A percentile compares a stretch with the other conserved stretches of the same genome.
Conservation (phyloP, 2,888 invertebrate species). For the Dasysyrphus albostriatus region DNA sequence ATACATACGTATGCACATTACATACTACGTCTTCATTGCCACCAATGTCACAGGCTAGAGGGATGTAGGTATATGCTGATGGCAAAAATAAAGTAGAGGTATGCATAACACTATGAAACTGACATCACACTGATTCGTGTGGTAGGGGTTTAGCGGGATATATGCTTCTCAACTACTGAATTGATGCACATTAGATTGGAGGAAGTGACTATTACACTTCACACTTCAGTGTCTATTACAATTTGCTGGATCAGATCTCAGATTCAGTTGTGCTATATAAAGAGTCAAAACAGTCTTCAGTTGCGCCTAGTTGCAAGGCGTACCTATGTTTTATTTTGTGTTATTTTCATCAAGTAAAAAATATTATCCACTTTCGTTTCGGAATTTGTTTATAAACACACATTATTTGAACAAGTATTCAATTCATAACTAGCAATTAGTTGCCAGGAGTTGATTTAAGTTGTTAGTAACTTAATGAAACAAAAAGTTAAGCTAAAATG, state of each 20-base stretch:
- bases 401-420: no score
- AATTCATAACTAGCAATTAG: no score
- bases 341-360: no score
- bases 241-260: conserved; percentile 20
- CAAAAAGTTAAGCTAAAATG: no score
- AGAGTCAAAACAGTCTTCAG: neutral
- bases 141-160: neutral
- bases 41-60: conserved; percentile 28
- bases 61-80: neutral
- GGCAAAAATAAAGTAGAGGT: conserved; percentile 1
- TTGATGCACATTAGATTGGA: conserved; percentile 72
- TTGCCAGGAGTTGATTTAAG: no score
- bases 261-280: neutral
- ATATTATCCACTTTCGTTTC: no score
- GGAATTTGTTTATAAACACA: no score
- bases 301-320: neutral
- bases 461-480: no score
- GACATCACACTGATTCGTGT: conserved; percentile 34
- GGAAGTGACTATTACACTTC: conserved; percentile 70
- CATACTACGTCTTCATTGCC: neutral
- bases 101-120: neutral
- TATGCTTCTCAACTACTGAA: conserved; percentile 44
- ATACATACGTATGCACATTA: conserved; percentile 13
- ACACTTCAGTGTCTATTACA: conserved; percentile 43
- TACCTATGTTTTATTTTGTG: no score